These are phyloP conservation scores for Noctuana brunneofusca DNA, from an alignment of 2,888 invertebrate genomes.

Conservation along the genomic window DNA sequence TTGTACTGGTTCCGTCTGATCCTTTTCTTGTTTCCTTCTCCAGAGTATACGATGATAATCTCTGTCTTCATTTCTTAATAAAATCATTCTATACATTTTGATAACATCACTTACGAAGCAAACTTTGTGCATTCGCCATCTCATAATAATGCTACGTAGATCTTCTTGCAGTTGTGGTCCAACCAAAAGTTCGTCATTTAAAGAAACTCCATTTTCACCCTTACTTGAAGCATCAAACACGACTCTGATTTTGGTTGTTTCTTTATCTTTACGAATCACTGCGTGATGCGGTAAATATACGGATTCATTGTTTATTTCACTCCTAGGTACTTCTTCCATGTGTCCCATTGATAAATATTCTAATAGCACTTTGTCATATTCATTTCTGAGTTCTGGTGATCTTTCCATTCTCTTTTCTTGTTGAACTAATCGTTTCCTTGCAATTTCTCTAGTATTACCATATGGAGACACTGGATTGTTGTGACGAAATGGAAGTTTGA, in stretches of 20 bases:
- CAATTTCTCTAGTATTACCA: constrained; percentile 39
- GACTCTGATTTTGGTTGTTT: constrained; percentile 34
- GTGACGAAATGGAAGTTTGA: constrained; percentile 38
- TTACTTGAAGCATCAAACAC: constrained; percentile 28
- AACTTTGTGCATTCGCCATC: constrained; percentile 42
- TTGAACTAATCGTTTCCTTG: constrained; percentile 37
- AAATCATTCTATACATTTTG: constrained; percentile 47
- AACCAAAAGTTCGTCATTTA: constrained; percentile 43
- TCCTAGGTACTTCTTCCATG: constrained; percentile 41
- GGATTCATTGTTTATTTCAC: constrained; percentile 34
- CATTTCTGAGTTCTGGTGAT: constrained; percentile 33
- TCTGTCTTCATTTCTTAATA: constrained; percentile 38
- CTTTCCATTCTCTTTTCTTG: constrained; percentile 38
- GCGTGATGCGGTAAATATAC: constrained; percentile 47
- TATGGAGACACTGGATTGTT: constrained; percentile 35
- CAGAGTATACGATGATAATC: constrained; percentile 39
- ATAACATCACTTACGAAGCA: constrained; percentile 43
- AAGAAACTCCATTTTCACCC: constrained; percentile 28
- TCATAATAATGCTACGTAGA: constrained; percentile 42
- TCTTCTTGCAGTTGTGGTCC: constrained; percentile 44
- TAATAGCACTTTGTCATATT: constrained; percentile 38
- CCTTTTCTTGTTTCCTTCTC: constrained; percentile 17
- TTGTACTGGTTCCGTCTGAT: constrained; percentile 11
- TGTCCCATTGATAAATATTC: constrained; percentile 41
- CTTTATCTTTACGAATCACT: constrained; percentile 42